Percentiles rank a stretch among this genome's conserved stretches.
Evolutionary conservation across 2,113 vertebrate species (phyloP).

Genomic region (Tursiops truncatus): DNA sequence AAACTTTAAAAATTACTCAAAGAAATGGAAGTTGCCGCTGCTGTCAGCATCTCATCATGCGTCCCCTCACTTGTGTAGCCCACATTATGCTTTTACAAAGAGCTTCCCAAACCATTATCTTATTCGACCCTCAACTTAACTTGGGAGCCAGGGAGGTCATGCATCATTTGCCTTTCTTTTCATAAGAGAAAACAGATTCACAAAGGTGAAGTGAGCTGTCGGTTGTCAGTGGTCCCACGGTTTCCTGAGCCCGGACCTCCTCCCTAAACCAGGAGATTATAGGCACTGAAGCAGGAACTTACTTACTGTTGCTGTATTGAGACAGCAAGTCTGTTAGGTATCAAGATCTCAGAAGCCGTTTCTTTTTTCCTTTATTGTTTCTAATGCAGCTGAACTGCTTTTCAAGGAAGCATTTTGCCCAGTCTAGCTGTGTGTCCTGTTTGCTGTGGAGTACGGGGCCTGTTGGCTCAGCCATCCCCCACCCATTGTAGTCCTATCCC

Average conservation of each 20-base stretch:
- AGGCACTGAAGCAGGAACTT: conserved; percentile 37
- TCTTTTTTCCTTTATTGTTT: not conserved
- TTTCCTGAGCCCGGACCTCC: not conserved
- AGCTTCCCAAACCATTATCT: not conserved
- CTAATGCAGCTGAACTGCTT: not conserved
- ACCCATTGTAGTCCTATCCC: accelerated
- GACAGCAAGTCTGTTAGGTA: not conserved
- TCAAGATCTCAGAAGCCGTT: not conserved
- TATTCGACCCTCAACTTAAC: not conserved
- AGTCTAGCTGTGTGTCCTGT: not conserved
- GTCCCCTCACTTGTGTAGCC: not conserved
- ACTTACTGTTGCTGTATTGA: not conserved
- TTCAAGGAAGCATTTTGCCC: not conserved
- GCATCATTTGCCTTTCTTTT: not conserved
- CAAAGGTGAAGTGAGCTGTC: conserved; percentile 30
- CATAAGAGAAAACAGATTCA: not conserved
- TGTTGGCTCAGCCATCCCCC: accelerated
- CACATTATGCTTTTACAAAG: not conserved
- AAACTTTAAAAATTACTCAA: conserved; percentile 17
- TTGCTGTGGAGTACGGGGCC: not conserved
- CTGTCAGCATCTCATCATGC: not conserved
- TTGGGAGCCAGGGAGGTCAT: not conserved
- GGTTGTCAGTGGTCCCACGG: not conserved
- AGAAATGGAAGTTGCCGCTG: not conserved
- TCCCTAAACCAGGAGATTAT: not conserved